Conservation (phyloP, 2,113 vertebrate genomes). For the Cinclus cinclus region DNA sequence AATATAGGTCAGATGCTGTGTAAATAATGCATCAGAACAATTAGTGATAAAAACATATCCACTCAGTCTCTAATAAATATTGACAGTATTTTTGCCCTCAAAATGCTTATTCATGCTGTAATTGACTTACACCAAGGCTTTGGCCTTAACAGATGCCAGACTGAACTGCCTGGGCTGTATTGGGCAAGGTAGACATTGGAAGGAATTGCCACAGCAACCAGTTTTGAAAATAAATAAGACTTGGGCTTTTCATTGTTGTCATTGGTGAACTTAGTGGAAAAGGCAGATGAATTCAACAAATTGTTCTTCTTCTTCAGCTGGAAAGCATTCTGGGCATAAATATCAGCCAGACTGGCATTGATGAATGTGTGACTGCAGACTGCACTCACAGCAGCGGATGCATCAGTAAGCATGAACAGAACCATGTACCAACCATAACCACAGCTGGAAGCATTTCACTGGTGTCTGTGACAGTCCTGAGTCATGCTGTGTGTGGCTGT, state of each 20-base stretch:
- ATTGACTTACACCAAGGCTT: background rate
- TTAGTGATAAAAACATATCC: background rate
- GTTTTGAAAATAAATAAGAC: background rate
- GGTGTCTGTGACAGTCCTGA: constrained; percentile 78
- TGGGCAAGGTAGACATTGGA: background rate
- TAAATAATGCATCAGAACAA: background rate
- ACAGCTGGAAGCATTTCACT: constrained; percentile 74
- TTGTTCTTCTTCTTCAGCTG: constrained; percentile 73
- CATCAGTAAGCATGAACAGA: constrained; percentile 72
- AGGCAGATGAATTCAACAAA: background rate
- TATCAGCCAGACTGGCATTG: constrained; percentile 81
- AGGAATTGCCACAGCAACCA: background rate
- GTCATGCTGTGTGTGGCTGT: constrained; percentile 77
- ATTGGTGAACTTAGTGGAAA: background rate
- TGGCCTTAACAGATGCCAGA: background rate
- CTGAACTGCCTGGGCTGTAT: background rate
- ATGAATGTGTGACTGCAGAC: constrained; percentile 78
- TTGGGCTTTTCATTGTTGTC: background rate
- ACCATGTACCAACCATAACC: constrained; percentile 71
- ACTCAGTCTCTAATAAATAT: background rate
- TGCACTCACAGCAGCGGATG: constrained; percentile 80
- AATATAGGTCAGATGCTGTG: background rate
- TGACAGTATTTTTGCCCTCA: background rate
- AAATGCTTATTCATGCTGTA: background rate
- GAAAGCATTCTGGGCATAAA: constrained; percentile 77